Base-by-base conservation (phyloP, 2,888 invertebrate genomes). In the Nowickia ferox region DNA sequence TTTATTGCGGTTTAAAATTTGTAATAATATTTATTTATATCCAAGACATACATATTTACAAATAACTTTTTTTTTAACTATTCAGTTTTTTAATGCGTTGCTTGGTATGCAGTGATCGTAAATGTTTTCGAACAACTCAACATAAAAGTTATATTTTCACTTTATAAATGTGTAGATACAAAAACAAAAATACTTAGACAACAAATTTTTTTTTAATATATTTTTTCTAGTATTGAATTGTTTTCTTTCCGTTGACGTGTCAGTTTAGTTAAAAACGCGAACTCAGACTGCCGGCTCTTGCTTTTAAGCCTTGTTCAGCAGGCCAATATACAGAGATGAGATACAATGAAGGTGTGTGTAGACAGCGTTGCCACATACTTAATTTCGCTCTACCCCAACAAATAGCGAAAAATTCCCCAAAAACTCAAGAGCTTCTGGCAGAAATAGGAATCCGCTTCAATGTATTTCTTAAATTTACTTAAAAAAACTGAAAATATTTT, bases 241-340 rank as follows among this genome's bases (percentile, higher is more conserved):
- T 40, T 85, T 87, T 81, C 83, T 87, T 86, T 88, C 89, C 91
- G 91, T 88, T 90, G 89, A 91, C 91, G 92, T 91, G 91, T 91
- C 92, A 90, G 89, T 88, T 90, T 88, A 87, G 90, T 89, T 90
- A 76, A 87, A 88, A 91, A 87, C 90, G 91, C 91, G 90, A 91
- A 89, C 89, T 89, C 78, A 89, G 90, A 91, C 92, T 91, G 91
- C 88, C 88, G 87, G 80, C 82, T 88, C 79, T 81, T 65, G 40
- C 85, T 87, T 89, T 87, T 87, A 88, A 88, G 79, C 82, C 69
- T 77, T 72, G 84, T 75, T 86, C 71, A 75, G 59, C 83, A 65
- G 48, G 59, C 80, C 84, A 76, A 66, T 48, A 42, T 71, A 57
- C 44, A 44, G 11, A 44, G 13, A n/a, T 42, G 71, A 83, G 53